Conservation (phyloP, 2,113 vertebrate species). For the Lophius piscatorius region DNA sequence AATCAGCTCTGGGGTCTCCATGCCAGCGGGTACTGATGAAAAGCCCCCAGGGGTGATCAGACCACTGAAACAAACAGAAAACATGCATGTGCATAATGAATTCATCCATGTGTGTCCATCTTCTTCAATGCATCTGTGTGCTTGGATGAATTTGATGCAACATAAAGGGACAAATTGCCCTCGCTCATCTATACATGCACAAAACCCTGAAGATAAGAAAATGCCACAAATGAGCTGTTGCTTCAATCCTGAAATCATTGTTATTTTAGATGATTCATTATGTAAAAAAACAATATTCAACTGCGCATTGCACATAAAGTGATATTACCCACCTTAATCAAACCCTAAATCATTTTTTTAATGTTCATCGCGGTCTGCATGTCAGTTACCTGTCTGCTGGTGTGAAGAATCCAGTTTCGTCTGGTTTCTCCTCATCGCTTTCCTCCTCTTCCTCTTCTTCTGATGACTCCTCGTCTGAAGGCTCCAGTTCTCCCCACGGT, state of each 20-base stretch:
- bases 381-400: slow-evolving; percentile 89
- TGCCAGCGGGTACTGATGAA: slow-evolving; percentile 90
- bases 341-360: no score
- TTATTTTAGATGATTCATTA: no score
- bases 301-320: no score
- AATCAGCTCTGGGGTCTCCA: slow-evolving; percentile 93
- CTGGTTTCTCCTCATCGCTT: slow-evolving; percentile 93
- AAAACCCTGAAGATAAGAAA: not conserved
- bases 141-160: not conserved
- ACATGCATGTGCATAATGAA: not conserved
- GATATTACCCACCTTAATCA: no score
- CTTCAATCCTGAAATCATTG: no score
- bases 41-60: slow-evolving; percentile 93
- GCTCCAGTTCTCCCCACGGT: slow-evolving; percentile 92
- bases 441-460: slow-evolving; percentile 95
- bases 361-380: no score
- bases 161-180: no score
- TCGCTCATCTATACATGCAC: not conserved
- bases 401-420: slow-evolving; percentile 92
- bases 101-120: not conserved
- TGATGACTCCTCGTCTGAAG: slow-evolving; percentile 91
- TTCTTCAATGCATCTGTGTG: not conserved
- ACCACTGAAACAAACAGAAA: slow-evolving; percentile 75
- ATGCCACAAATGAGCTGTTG: no score
- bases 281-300: no score